A percentile compares a stretch with the other conserved stretches of the same genome.
phyloP scores from a whole-genome alignment of 2,797 vertebrate species.

The Mionectes olivaceus region DNA sequence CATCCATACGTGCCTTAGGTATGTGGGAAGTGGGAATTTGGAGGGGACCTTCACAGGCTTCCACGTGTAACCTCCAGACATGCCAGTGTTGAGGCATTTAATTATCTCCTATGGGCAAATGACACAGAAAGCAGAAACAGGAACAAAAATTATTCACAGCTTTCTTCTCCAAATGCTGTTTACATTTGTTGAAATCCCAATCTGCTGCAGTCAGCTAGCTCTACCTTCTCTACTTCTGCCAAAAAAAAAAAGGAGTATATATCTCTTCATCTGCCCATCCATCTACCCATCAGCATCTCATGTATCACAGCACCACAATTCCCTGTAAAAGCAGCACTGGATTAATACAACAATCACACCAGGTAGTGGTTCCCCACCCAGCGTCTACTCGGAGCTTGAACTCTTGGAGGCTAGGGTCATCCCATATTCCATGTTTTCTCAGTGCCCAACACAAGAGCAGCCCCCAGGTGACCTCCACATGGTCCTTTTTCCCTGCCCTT shows the following conservation, averaged over 20 bases:
- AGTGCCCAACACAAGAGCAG: background rate
- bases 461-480: background rate
- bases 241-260: accelerated
- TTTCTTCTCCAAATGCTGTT: background rate
- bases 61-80: background rate
- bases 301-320: background rate
- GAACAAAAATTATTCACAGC: background rate
- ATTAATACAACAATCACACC: background rate
- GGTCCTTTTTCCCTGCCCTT: background rate
- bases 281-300: background rate
- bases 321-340: background rate
- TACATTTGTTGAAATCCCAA: background rate
- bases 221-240: background rate
- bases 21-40: background rate
- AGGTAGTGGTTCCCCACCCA: background rate
- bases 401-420: background rate
- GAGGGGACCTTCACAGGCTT: background rate
- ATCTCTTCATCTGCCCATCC: background rate
- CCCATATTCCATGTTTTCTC: accelerated
- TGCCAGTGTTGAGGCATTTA: background rate
- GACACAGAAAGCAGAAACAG: background rate
- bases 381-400: background rate
- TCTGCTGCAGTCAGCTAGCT: background rate
- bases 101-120: background rate
- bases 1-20: background rate